Conservation (phyloP, 2,888 invertebrate genomes). For the Polydrusus tereticollis region DNA sequence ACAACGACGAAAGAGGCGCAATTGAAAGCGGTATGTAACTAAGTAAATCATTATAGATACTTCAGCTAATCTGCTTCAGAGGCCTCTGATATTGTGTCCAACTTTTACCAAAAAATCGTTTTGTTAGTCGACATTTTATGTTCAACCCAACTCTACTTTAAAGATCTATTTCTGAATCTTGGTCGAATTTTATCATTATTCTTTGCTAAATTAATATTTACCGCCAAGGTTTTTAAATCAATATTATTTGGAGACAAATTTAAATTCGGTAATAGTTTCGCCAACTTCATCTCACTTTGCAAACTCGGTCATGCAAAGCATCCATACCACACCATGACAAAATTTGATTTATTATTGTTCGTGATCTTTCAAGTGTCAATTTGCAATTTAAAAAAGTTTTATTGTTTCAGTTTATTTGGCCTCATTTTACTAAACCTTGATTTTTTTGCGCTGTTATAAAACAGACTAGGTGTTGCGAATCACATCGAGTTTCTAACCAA, state of each 20-base stretch:
- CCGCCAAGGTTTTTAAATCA: not conserved
- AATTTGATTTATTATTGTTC: slow-evolving; percentile 44
- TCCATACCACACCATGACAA: slow-evolving; percentile 42
- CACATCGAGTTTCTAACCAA: not conserved
- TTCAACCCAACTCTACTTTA: too few species aligned
- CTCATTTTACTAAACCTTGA: slow-evolving; percentile 29
- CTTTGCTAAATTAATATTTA: too few species aligned
- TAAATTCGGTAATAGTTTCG: not conserved
- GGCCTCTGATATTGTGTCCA: too few species aligned
- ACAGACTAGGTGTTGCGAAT: not conserved
- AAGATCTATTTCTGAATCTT: too few species aligned
- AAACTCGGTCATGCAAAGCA: slow-evolving; percentile 27
- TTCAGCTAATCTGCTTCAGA: too few species aligned
- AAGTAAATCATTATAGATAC: too few species aligned
- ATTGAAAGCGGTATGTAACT: too few species aligned
- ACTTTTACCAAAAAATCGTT: too few species aligned
- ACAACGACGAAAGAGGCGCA: too few species aligned
- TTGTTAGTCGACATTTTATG: too few species aligned
- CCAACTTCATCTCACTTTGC: slow-evolving; percentile 17
- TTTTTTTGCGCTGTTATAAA: not conserved
- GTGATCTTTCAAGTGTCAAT: slow-evolving; percentile 45
- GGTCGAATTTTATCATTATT: too few species aligned
- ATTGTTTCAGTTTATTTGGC: slow-evolving; percentile 35
- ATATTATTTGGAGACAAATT: not conserved
- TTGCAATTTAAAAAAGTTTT: slow-evolving; percentile 33